phyloP scores from a whole-genome alignment of 2,113 vertebrate species.

The Dissostichus mawsoni region DNA sequence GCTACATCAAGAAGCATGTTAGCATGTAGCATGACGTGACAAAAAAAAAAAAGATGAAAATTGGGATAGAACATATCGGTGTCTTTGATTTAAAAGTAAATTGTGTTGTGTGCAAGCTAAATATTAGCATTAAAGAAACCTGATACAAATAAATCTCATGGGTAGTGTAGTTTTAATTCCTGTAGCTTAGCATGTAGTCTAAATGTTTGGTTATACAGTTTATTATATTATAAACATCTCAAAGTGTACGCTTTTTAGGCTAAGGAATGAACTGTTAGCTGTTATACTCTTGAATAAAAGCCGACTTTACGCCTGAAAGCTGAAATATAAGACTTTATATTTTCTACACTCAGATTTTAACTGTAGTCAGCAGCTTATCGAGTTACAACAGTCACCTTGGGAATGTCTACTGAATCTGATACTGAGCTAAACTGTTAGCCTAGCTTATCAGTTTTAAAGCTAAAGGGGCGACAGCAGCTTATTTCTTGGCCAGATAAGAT shows the following conservation, averaged over 20 bases:
- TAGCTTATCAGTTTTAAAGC: constrained; percentile 34
- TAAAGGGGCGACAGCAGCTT: constrained; percentile 20
- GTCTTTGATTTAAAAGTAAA: background rate
- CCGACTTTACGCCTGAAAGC: background rate
- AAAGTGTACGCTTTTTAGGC: background rate
- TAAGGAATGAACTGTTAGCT: background rate
- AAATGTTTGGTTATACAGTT: background rate
- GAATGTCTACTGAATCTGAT: background rate
- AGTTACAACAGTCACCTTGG: too few species aligned
- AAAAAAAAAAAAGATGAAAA: too few species aligned
- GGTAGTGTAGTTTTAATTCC: background rate
- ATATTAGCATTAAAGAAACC: too few species aligned
- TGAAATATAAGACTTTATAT: background rate
- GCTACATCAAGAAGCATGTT: background rate
- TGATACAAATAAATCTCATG: background rate
- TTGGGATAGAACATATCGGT: background rate
- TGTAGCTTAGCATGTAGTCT: too few species aligned
- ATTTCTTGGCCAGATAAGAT: constrained; percentile 21
- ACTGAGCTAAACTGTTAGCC: constrained; percentile 24
- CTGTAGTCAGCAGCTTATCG: background rate
- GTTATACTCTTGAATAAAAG: background rate
- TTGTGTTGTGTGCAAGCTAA: background rate
- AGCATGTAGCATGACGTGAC: background rate
- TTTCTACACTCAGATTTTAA: background rate
- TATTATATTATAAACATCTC: background rate